phyloP scores from a whole-genome alignment of 2,797 vertebrate species.

The Chrysocyon brachyurus region DNA sequence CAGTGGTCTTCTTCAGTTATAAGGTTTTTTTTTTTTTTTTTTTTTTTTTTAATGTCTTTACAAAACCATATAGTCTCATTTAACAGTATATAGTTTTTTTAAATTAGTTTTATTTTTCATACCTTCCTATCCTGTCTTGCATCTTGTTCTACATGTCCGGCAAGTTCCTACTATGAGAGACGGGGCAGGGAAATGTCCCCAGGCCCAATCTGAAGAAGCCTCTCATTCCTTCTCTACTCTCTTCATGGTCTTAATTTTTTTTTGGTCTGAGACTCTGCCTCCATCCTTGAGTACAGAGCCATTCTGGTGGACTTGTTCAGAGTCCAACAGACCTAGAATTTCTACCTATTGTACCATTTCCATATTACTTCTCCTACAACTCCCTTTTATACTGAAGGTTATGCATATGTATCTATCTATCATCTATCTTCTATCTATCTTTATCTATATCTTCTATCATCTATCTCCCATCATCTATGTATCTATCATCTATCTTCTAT shows the following conservation, averaged over 20 bases:
- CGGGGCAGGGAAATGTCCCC: background rate
- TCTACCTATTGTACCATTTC: background rate
- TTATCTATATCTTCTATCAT: background rate
- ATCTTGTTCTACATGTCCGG: background rate
- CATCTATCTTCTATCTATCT: background rate
- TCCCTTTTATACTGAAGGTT: background rate
- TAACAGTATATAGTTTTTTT: background rate
- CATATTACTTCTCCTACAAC: background rate
- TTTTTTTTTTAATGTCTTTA: background rate
- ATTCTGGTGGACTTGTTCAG: background rate
- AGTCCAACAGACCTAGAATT: background rate
- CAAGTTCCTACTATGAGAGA: background rate
- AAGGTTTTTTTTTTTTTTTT: background rate
- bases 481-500: background rate
- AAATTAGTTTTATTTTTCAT: background rate
- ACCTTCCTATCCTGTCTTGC: background rate
- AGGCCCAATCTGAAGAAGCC: background rate
- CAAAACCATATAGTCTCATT: background rate
- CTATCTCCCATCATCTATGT: background rate
- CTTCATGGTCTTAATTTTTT: background rate
- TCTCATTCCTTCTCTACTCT: background rate
- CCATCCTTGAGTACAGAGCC: background rate
- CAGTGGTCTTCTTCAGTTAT: background rate
- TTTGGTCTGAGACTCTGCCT: background rate
- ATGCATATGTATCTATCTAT: background rate